Conservation (phyloP, 2,113 vertebrate genomes). For the Phasianus colchicus region DNA sequence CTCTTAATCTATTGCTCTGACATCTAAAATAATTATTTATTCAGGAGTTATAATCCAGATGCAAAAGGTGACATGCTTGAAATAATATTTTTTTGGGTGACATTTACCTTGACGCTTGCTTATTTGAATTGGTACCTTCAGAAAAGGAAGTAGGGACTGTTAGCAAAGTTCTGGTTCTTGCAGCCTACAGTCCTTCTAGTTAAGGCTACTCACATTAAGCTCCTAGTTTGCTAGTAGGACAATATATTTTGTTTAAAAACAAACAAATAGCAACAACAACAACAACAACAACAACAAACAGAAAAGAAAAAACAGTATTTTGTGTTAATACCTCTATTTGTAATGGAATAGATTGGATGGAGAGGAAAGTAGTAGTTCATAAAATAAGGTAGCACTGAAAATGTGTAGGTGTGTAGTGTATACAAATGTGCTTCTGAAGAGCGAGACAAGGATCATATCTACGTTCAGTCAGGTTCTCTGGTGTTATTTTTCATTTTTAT, state of each 20-base stretch:
- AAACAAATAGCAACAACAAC: too few species aligned
- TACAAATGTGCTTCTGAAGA: background rate
- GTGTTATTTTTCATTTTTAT: background rate
- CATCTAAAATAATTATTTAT: background rate
- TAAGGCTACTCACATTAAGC: background rate
- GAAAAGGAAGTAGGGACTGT: background rate
- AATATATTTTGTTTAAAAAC: background rate
- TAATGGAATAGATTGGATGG: background rate
- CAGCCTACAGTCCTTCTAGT: background rate
- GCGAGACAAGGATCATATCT: background rate
- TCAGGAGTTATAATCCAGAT: background rate
- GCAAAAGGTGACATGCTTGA: background rate
- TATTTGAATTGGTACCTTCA: slow-evolving; percentile 9
- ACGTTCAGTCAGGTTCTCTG: background rate
- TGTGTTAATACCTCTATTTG: background rate
- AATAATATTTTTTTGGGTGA: slow-evolving; percentile 4
- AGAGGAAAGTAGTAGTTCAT: background rate
- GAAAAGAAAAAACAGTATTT: background rate
- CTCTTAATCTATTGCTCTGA: background rate
- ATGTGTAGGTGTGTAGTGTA: too few species aligned
- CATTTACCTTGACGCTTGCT: background rate
- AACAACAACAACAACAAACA: too few species aligned
- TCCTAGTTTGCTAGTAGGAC: background rate
- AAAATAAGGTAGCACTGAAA: background rate
- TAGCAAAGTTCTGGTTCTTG: background rate